phyloP scores from a whole-genome alignment of 2,113 vertebrate species.

The Phaethon lepturus region DNA sequence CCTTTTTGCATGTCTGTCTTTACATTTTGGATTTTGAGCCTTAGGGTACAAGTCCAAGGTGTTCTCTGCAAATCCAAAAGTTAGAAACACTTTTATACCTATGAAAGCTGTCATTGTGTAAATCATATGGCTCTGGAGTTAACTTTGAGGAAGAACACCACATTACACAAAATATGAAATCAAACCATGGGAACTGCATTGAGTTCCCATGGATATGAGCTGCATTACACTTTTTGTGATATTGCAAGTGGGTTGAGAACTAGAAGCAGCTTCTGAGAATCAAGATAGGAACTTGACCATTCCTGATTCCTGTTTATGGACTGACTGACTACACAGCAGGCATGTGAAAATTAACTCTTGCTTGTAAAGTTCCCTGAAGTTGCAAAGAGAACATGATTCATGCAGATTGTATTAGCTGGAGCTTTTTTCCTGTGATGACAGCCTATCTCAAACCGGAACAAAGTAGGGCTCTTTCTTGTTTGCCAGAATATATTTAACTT shows the following conservation, averaged over 20 bases:
- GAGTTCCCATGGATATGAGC: neutral
- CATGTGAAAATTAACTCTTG: neutral
- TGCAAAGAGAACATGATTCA: neutral
- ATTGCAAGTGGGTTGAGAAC: neutral
- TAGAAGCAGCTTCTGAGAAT: neutral
- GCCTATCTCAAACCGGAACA: neutral
- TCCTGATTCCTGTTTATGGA: neutral
- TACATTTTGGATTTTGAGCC: neutral
- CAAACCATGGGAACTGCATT: neutral
- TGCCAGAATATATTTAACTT: conserved; percentile 22
- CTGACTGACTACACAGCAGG: neutral
- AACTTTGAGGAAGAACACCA: neutral
- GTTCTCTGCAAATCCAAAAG: neutral
- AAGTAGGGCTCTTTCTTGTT: neutral
- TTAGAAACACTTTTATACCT: neutral
- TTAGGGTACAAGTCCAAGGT: neutral
- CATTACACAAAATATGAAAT: neutral
- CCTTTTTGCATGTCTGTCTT: neutral
- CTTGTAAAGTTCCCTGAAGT: neutral
- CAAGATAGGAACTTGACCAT: neutral
- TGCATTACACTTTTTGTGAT: neutral
- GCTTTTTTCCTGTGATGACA: neutral
- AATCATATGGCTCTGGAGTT: neutral
- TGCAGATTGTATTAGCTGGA: neutral
- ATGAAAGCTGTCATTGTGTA: neutral